These are phyloP conservation scores for Cryptophagus acutangulus DNA, from an alignment of 2,888 invertebrate genomes.

Conservation along the genomic window DNA sequence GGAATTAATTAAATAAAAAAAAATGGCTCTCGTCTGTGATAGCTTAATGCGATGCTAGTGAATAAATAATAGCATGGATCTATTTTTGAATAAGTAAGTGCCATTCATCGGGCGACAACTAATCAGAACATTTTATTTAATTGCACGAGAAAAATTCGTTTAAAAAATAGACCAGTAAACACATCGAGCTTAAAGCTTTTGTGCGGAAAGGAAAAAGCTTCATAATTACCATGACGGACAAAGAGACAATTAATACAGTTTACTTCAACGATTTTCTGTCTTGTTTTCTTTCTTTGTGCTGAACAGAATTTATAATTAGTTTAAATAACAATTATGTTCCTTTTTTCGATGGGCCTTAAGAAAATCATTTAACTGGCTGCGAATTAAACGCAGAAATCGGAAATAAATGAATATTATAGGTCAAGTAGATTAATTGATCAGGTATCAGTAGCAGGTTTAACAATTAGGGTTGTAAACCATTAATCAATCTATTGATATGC, in stretches of 20 bases:
- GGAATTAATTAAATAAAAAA: conserved; percentile 48
- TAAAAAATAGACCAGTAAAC: too few species aligned
- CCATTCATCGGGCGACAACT: too few species aligned
- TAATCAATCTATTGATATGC: conserved; percentile 24
- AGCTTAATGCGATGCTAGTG: conserved; percentile 44
- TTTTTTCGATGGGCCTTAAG: conserved; percentile 14
- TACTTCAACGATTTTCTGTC: conserved; percentile 5
- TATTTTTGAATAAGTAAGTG: conserved; percentile 40
- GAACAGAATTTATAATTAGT: conserved; percentile 5
- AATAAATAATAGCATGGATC: conserved; percentile 42
- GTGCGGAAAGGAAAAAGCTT: too few species aligned
- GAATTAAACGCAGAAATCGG: too few species aligned
- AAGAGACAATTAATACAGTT: conserved; percentile 7
- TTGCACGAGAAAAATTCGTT: too few species aligned
- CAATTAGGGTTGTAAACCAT: conserved; percentile 25
- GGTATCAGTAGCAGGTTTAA: conserved; percentile 25
- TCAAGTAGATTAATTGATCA: conserved; percentile 17
- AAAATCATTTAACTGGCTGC: too few species aligned
- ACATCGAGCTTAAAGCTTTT: too few species aligned
- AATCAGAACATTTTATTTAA: too few species aligned
- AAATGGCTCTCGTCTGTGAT: conserved; percentile 41
- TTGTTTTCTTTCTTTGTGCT: conserved; percentile 5
- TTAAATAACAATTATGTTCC: conserved; percentile 15
- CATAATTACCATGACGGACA: too few species aligned
- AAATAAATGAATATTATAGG: too few species aligned